These are phyloP conservation scores for Zaprionus obscuricornis DNA, from an alignment of 2,888 invertebrate species.

Conservation along the genomic window DNA sequence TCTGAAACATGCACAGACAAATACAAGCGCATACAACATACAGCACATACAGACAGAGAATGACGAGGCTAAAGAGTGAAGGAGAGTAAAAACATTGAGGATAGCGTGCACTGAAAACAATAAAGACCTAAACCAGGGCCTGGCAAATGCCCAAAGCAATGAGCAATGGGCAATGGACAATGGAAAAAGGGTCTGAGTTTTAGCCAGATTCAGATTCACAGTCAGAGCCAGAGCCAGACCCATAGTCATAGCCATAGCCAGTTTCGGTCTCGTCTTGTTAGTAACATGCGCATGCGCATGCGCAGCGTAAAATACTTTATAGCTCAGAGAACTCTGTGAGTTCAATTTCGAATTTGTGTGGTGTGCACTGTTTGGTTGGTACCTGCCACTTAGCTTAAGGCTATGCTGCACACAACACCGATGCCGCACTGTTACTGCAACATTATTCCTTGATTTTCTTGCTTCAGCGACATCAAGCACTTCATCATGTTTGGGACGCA, in stretches of 20 bases:
- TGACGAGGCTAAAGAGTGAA: conserved; percentile 1
- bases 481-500: conserved; percentile 61
- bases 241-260: conserved; percentile 22
- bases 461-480: conserved; percentile 44
- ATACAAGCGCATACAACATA: conserved; percentile 16
- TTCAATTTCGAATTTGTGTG: conserved; percentile 32
- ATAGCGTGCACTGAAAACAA: conserved; percentile 59
- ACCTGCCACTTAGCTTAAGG: conserved; percentile 64
- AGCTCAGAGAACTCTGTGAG: conserved; percentile 30
- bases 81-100: conserved; percentile 2
- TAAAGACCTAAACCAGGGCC: conserved; percentile 65
- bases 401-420: conserved; percentile 16
- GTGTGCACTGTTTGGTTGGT: too few species aligned
- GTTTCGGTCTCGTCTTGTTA: conserved; percentile 51
- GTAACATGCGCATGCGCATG: conserved; percentile 67
- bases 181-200: conserved; percentile 40
- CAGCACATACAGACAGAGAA: conserved; percentile 6
- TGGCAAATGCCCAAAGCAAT: conserved; percentile 47
- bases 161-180: conserved; percentile 53
- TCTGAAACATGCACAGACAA: conserved; percentile 67
- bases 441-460: conserved; percentile 68
- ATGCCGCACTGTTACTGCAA: conserved; percentile 51
- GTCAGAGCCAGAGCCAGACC: conserved; percentile 10
- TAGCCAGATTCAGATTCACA: conserved; percentile 6
- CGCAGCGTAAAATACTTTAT: conserved; percentile 62